A percentile compares a stretch with the other conserved stretches of the same genome.
Evolutionary conservation across 1,140 invertebrate genomes (phyloP).

Genomic region (Agraylea sexmaculata): DNA sequence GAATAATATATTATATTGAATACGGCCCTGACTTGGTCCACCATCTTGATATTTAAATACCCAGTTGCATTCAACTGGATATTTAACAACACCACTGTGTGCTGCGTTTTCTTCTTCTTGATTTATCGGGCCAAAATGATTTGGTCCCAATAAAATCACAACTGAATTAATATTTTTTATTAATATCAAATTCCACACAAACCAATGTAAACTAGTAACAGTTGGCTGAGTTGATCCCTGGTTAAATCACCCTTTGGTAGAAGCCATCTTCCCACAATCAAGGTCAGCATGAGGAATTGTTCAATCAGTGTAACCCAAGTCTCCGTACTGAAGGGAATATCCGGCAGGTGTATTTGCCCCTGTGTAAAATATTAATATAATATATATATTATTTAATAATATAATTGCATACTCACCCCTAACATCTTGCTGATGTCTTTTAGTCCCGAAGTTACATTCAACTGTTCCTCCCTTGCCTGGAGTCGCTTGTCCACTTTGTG

Average conservation of each 20-base stretch:
- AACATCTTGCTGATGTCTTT: conserved; percentile 45
- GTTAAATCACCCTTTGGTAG: conserved; percentile 82
- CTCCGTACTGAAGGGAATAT: conserved; percentile 55
- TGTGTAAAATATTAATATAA: conserved; percentile 14
- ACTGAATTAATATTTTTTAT: neutral
- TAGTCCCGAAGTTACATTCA: conserved; percentile 41
- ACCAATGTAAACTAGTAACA: conserved; percentile 77
- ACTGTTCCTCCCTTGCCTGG: conserved; percentile 39
- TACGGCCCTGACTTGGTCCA: too few species aligned
- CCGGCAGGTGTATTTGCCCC: conserved; percentile 42
- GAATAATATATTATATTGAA: too few species aligned
- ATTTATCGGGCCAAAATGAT: conserved; percentile 3
- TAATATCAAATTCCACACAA: conserved; percentile 17
- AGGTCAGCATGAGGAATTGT: conserved; percentile 76
- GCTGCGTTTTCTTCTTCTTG: too few species aligned
- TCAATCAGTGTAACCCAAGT: conserved; percentile 81
- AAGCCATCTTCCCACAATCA: conserved; percentile 82
- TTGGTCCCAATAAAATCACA: conserved; percentile 1
- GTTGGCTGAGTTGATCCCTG: conserved; percentile 79
- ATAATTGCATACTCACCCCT: conserved; percentile 31
- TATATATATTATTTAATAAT: neutral
- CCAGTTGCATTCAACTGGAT: too few species aligned
- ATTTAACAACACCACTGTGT: too few species aligned
- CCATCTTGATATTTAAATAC: too few species aligned
- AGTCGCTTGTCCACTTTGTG: conserved; percentile 63